Evolutionary conservation across 2,113 vertebrate species (phyloP).

Genomic region (Synodontis membranacea): DNA sequence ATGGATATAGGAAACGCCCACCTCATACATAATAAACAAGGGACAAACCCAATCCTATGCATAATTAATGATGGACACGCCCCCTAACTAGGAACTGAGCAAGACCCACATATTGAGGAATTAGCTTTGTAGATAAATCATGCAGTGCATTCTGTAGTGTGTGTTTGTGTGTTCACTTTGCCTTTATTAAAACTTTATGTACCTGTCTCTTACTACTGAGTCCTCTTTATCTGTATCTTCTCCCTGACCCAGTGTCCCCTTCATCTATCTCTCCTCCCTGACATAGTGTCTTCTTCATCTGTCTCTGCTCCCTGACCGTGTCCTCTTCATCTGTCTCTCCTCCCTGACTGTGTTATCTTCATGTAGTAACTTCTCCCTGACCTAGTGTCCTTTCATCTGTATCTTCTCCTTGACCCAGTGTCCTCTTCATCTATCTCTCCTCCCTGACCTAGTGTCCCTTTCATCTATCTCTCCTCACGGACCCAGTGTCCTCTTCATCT

Average conservation of each 20-base stretch:
- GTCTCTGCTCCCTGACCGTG: neutral
- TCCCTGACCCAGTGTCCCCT: neutral
- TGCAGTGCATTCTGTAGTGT: conserved; percentile 28
- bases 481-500: neutral
- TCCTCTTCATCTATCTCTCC: neutral
- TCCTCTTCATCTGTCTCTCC: neutral
- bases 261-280: neutral
- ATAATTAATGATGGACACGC: neutral
- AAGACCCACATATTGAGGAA: conserved; percentile 33
- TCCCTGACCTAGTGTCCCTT: neutral
- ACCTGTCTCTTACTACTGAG: neutral
- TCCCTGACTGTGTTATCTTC: neutral
- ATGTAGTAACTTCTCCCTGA: too few species aligned
- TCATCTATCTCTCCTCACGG: neutral
- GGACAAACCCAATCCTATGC: neutral
- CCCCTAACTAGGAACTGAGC: conserved; percentile 12
- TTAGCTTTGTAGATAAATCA: conserved; percentile 34
- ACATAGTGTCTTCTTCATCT: neutral
- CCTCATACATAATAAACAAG: conserved; percentile 45
- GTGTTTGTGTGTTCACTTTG: conserved; percentile 4
- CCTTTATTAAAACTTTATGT: conserved; percentile 45
- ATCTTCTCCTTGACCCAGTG: neutral
- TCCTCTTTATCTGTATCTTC: neutral
- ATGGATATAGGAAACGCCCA: neutral
- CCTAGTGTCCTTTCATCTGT: neutral